These are phyloP conservation scores for Brachypterus glaber DNA, from an alignment of 2,888 invertebrate species.

Conservation along the genomic window DNA sequence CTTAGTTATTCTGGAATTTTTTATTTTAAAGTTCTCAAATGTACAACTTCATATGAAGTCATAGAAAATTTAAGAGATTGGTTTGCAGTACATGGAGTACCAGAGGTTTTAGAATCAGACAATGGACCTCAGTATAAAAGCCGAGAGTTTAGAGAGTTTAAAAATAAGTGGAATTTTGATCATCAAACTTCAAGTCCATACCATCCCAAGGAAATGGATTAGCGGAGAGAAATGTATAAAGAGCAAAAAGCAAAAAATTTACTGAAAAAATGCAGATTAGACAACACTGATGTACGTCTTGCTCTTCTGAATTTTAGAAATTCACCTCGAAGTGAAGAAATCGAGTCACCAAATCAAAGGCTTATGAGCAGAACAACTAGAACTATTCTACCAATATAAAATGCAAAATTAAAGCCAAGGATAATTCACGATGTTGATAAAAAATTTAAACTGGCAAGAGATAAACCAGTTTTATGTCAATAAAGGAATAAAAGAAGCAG, in stretches of 20 bases:
- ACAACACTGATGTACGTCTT: neutral
- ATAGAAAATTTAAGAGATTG: conserved; percentile 8
- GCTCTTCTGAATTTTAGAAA: neutral
- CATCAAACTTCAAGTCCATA: conserved; percentile 8
- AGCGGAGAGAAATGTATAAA: conserved; percentile 3
- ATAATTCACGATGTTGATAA: neutral
- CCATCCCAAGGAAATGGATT: conserved; percentile 7
- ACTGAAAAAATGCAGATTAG: neutral
- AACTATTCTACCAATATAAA: neutral
- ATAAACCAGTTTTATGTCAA: neutral
- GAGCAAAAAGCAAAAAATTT: neutral
- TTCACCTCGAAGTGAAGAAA: neutral
- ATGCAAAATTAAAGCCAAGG: neutral
- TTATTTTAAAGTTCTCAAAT: neutral
- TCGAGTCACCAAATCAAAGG: neutral
- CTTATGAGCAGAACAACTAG: neutral
- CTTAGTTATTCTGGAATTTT: neutral
- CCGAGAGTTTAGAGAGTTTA: conserved; percentile 8
- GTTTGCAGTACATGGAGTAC: conserved; percentile 11
- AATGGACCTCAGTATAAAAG: conserved; percentile 9
- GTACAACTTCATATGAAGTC: conserved; percentile 1
- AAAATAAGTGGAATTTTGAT: conserved; percentile 5
- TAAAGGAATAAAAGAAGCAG: neutral
- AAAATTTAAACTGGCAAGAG: neutral
- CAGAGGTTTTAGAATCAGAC: conserved; percentile 8